These are phyloP conservation scores for Leguminivora glycinivorella DNA, from an alignment of 1,140 invertebrate genomes.

Conservation along the genomic window DNA sequence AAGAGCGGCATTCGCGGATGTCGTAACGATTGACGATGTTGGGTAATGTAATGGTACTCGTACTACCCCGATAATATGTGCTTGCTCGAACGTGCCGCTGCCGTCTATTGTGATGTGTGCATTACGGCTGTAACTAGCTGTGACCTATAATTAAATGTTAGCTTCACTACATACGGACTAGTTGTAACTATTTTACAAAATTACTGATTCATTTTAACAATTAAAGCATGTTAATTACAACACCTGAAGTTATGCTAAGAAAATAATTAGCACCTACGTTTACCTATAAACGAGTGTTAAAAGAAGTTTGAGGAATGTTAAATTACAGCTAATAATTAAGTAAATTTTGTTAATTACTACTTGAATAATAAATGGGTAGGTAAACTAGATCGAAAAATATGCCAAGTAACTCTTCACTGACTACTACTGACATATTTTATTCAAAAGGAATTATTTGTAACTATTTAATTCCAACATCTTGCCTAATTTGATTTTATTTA, in stretches of 20 bases:
- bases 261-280: not conserved
- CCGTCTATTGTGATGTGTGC: conserved; percentile 2
- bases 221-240: too few relatives aligned
- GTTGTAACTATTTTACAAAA: not conserved
- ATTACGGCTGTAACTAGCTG: not conserved
- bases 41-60: not conserved
- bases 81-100: not conserved
- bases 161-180: not conserved
- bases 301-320: not conserved
- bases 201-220: not conserved
- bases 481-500: too few relatives aligned
- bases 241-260: not conserved
- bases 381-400: not conserved
- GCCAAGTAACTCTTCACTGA: not conserved
- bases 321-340: not conserved
- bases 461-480: too few relatives aligned
- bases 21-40: conserved; percentile 3
- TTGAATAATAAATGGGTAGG: not conserved
- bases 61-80: not conserved
- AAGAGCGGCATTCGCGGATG: conserved; percentile 13
- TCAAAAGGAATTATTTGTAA: too few relatives aligned
- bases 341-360: not conserved
- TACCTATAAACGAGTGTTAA: not conserved
- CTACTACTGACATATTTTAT: not conserved
- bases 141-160: not conserved